Evolutionary conservation across 2,888 invertebrate species (phyloP).

Genomic region (Tineola bisselliella): DNA sequence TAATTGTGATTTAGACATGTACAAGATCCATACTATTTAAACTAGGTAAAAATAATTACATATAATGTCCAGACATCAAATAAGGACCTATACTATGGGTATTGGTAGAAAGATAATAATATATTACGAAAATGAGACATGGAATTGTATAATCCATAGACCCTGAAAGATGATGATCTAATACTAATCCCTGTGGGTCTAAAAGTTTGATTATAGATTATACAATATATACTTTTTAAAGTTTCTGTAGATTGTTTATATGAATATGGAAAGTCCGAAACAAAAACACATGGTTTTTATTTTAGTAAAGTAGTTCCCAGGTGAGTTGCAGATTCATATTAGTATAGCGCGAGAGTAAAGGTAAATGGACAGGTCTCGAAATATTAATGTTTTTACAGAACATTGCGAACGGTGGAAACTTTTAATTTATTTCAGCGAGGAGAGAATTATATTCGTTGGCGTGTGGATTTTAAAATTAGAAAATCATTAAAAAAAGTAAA

Average conservation of each 20-base stretch:
- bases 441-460: background rate
- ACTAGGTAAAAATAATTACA: no score
- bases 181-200: no score
- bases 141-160: no score
- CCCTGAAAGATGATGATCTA: no score
- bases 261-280: background rate
- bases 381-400: slow-evolving; percentile 7
- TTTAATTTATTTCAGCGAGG: background rate
- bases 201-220: no score
- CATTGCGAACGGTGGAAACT: background rate
- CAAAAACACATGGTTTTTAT: slow-evolving; percentile 3
- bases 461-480: background rate
- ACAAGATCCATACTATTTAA: no score
- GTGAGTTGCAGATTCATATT: background rate
- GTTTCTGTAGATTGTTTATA: background rate
- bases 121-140: no score
- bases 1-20: no score
- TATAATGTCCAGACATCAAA: no score
- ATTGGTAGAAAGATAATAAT: no score
- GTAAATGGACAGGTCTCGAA: slow-evolving; percentile 9
- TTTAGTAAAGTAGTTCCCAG: background rate
- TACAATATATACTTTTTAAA: no score
- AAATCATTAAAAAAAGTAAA: background rate
- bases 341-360: background rate
- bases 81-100: no score